Conservation (phyloP, 1,140 invertebrate genomes). For the Dysdera silvatica region DNA sequence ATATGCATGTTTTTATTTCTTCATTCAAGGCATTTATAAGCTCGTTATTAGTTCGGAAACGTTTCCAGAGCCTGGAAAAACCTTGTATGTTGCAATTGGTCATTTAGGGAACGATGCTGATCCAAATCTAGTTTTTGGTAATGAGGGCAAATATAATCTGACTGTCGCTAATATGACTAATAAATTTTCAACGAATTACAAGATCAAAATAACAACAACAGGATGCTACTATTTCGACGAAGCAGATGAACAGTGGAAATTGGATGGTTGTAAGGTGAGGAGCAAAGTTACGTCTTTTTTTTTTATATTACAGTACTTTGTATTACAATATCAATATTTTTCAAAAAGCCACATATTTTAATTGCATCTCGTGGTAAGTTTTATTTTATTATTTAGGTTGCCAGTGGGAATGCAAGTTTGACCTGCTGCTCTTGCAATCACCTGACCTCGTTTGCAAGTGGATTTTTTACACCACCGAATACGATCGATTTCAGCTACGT, state of each 20-base stretch:
- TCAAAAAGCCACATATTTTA: neutral
- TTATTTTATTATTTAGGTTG: slow-evolving; percentile 9
- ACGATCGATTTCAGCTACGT: slow-evolving; percentile 45
- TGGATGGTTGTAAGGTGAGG: slow-evolving; percentile 18
- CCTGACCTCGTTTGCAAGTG: slow-evolving; percentile 44
- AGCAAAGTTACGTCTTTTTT: too few species aligned
- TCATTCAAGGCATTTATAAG: slow-evolving; percentile 6
- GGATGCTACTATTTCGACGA: slow-evolving; percentile 24
- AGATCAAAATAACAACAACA: slow-evolving; percentile 4
- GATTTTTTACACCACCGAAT: slow-evolving; percentile 44
- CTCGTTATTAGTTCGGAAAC: slow-evolving; percentile 16
- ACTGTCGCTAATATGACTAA: slow-evolving; percentile 21
- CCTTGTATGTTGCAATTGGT: slow-evolving; percentile 14
- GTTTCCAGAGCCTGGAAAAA: slow-evolving; percentile 12
- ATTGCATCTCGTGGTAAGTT: neutral
- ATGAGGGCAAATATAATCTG: slow-evolving; percentile 2
- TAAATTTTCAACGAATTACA: slow-evolving; percentile 15
- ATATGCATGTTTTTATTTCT: neutral
- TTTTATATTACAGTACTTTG: too few species aligned
- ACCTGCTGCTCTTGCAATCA: slow-evolving; percentile 34
- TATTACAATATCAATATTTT: too few species aligned
- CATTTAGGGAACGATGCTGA: slow-evolving; percentile 11
- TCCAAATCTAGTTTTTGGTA: neutral
- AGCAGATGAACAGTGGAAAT: slow-evolving; percentile 17
- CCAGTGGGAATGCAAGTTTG: neutral